Base-by-base conservation (phyloP, 2,797 vertebrate genomes). In the Poecile montanus region DNA sequence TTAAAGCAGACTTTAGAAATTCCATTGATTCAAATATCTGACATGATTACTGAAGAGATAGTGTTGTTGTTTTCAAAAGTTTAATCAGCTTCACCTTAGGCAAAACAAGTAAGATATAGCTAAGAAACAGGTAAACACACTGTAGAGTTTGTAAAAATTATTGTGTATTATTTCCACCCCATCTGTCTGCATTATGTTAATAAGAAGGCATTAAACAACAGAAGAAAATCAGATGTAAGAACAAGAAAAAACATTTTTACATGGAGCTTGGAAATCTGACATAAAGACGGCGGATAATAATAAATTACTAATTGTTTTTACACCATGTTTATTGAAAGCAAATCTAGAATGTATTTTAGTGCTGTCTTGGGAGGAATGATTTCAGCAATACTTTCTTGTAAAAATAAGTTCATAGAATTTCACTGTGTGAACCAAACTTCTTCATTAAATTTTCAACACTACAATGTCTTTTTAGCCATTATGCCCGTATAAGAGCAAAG, bases 271-370 rank as follows among this genome's bases (percentile, higher is more conserved):
- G 60, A 71, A 88, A 32, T 87, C 74, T 95, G 89, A 89, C 38
- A 77, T 61, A 89, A 88, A 94, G 95, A 89, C 72, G 77, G 21
- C 27, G 88, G 89, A 92, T 32, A 89, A 71, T 88, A 91, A 89
- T 79, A 81, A 90, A 89, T 88, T 88, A 89, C 72, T 94, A 96
- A 97, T 91, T 81, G 50, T 58, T 92, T 86, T 86, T 54, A 73
- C 51, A 93, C 17, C 71, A 76, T 9, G 4, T 38, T 86, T 89
- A 72, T 92, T 96, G 91, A 95, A 97, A 95, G 72, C 14, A 61
- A 77, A 96, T 75, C 71, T 91, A 85, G 70, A 96, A 94, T 84
- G 48, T 50, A 67, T 74, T 97, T 96, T 95, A 97, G 75, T 88
- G 79, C 57, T 80, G 26, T 94, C 82, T 91, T 94, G 54, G 86